Evolutionary conservation across 35 echinoderm and acorn worm species (phyloP).

Genomic region (Apostichopus californicus): DNA sequence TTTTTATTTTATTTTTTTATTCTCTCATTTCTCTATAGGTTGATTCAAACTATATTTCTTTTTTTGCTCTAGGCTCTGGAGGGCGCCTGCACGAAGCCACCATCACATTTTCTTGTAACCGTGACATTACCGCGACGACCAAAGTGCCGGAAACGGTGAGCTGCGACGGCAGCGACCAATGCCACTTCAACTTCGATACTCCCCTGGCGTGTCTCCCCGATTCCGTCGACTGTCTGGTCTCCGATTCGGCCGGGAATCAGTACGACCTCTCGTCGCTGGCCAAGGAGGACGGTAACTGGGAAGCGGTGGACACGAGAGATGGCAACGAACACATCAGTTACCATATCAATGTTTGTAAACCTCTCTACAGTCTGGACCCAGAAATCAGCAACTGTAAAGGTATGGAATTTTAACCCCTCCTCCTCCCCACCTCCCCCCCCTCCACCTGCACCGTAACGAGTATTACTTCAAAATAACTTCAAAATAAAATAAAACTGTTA

Average conservation of each 20-base stretch:
- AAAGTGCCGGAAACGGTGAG: conserved; percentile 65
- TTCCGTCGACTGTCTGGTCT: conserved; percentile 93
- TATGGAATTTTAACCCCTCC: background rate
- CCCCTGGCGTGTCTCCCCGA: conserved; percentile 84
- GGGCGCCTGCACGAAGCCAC: conserved; percentile 11
- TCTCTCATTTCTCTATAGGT: background rate
- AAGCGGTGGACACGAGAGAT: conserved; percentile 84
- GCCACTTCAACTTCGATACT: conserved; percentile 86
- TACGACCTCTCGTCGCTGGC: conserved; percentile 93
- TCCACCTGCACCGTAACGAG: no score
- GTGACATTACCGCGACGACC: conserved; percentile 51
- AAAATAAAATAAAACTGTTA: no score
- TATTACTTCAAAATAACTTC: no score
- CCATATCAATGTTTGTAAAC: conserved; percentile 92
- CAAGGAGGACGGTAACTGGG: conserved; percentile 92
- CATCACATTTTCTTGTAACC: conserved; percentile 87
- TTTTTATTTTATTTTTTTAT: background rate
- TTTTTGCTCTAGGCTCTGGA: background rate
- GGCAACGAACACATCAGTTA: conserved; percentile 63
- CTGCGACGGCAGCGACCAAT: conserved; percentile 51
- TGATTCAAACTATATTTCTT: background rate
- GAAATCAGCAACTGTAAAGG: conserved; percentile 67
- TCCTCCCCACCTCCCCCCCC: background rate
- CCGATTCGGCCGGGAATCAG: conserved; percentile 79
- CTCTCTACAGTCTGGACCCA: conserved; percentile 61